Base-by-base conservation (phyloP, 2,797 vertebrate species). In the Heteromormyrus szaboi region DNA sequence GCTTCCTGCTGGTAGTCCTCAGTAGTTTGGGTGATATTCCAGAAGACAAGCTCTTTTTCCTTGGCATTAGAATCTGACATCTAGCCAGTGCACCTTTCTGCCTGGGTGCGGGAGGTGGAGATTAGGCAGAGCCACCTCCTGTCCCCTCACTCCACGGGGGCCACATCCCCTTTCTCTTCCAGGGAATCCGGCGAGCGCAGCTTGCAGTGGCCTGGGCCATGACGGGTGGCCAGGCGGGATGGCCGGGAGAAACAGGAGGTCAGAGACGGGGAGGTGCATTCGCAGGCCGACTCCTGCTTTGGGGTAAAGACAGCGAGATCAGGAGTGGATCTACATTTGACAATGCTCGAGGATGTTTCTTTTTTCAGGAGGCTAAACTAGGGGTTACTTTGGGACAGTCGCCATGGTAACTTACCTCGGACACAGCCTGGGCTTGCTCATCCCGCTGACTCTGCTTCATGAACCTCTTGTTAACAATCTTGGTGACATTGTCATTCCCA, bases 401-500 rank as follows among this genome's bases (percentile, higher is more conserved):
- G 62, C 22, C 12, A 33, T 87, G 62, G 17, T 25, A n/a, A 11
- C 92, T 93, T 93, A 99, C 98, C 97, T 99, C 98, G n/a, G 87
- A 94, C 91, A 93, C 93, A 79, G 93, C 93, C 89, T 95, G 95
- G 87, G 90, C 53, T 0, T 91, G 89, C 90, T 99, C 98, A 59
- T 99, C 98, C 0, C 93, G 95, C 53, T 93, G 91, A 3, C 96
- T 95, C 86, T 97, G 94, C 91, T 97, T 98, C 95, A 97, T 96
- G 29, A 96, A 95, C 89, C 98, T 97, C 94, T 99, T 99, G 93
- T 96, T 99, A 88, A 98, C 95, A 86, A 97, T 94, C 72, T 96
- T 96, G 88, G 97, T 96, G 91, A 97, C 91, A 0, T 92, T 97
- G 91, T 99, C 97, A 0, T 96, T 96, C 91, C 94, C 95, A 29